Base-by-base conservation (phyloP, 2,797 vertebrate species). In the Protonibea diacanthus region DNA sequence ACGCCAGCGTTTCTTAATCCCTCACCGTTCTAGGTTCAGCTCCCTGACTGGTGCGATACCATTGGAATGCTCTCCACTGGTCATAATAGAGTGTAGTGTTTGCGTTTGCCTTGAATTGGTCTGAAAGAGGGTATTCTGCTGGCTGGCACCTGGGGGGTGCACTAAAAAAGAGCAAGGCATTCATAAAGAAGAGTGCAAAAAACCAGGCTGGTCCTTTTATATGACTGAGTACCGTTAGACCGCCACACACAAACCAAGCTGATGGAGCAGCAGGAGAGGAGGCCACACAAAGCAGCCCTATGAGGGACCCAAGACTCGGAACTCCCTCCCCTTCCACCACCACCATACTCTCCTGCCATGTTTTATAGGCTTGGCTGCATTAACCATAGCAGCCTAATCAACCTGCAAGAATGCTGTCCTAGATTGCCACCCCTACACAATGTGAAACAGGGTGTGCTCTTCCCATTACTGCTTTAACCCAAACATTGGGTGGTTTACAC, bases 321-420 rank as follows among this genome's bases (percentile, higher is more conserved):
- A 15, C 86, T 79, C 83, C 89, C 88, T 86, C 85, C 80, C 82
- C 78, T 81, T 81, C 82, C 60, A 89, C 76, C 76, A 71, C 81
- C 76, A 87, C 90, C 88, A 81, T 81, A 82, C 86, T 85, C 81
- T 87, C 75, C 87, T 87, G 84, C 91, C 86, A 89, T 85, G 91
- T 92, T 92, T 95, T 93, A 92, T 80, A 91, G 91, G 94, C 94
- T 90, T 92, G 93, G 88, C 86, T 94, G 94, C 93, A 81, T 93
- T 91, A 93, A 90, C 94, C 94, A 93, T 94, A 89, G 94, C 91
- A 94, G 92, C 93, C 87, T 92, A 92, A 94, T 95, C 93, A 93
- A 92, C 88, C 92, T 91, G 88, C 89, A 94, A 91, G 94, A 95
- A 94, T 93, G 90, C 86, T 79, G 79, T 88, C 79, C 84, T 83